Percentiles rank a stretch among this genome's conserved stretches.
phyloP scores from a whole-genome alignment of 2,888 invertebrate genomes.

The Tribolium freemani region DNA sequence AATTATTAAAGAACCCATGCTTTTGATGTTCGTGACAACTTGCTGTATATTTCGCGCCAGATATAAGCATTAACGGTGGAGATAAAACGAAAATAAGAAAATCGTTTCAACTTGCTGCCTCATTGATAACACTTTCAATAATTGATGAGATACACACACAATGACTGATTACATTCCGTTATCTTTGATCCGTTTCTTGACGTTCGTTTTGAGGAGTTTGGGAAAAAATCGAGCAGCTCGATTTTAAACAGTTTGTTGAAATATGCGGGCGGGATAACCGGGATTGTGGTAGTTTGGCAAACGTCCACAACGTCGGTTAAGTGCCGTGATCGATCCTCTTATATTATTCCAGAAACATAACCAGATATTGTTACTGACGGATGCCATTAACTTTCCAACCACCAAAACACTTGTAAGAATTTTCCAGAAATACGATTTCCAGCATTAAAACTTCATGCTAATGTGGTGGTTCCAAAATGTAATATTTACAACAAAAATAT shows the following conservation, averaged over 20 bases:
- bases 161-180: background rate
- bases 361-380: constrained; percentile 40
- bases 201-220: background rate
- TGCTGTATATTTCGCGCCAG: constrained; percentile 34
- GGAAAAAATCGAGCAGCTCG: constrained; percentile 10
- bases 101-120: constrained; percentile 3
- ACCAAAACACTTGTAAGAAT: background rate
- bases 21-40: constrained; percentile 46
- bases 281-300: constrained; percentile 42
- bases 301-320: constrained; percentile 35
- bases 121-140: constrained; percentile 9
- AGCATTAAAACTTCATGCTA: background rate
- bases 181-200: constrained; percentile 2
- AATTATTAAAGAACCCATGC: constrained; percentile 46
- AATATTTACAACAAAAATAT: background rate
- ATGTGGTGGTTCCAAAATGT: background rate
- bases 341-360: constrained; percentile 36
- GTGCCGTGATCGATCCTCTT: constrained; percentile 41
- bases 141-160: constrained; percentile 2
- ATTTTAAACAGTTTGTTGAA: constrained; percentile 27
- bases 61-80: constrained; percentile 30
- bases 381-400: constrained; percentile 34
- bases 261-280: constrained; percentile 14
- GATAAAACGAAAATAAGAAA: constrained; percentile 23
- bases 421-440: background rate